These are phyloP conservation scores for Ashinkailepas kermadecensis DNA, from an alignment of 2,888 invertebrate species.

Conservation along the genomic window DNA sequence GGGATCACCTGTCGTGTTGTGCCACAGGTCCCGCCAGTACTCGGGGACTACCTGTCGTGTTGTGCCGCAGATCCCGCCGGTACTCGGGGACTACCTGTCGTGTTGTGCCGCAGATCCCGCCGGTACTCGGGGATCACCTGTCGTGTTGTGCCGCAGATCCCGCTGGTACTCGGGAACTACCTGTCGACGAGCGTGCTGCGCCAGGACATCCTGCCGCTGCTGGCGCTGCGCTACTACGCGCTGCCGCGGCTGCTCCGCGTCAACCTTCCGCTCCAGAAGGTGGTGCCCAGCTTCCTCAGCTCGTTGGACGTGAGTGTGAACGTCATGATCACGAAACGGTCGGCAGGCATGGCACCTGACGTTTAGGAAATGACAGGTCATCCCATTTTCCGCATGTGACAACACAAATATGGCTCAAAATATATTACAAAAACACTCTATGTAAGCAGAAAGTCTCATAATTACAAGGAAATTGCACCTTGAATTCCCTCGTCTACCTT, in stretches of 20 bases:
- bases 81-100: no score
- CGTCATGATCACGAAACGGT: not conserved
- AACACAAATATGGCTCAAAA: not conserved
- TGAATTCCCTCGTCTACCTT: no score
- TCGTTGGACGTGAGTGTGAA: not conserved
- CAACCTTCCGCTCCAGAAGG: not conserved
- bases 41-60: no score
- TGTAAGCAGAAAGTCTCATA: not conserved
- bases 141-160: no score
- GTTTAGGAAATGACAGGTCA: not conserved
- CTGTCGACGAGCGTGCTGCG: not conserved
- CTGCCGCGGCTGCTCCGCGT: not conserved
- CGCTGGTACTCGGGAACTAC: not conserved
- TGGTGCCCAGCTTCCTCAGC: slow-evolving; percentile 2
- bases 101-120: no score
- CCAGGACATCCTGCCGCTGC: not conserved
- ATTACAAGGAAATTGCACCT: no score
- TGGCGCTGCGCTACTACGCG: not conserved
- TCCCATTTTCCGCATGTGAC: not conserved
- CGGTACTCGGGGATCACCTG: no score
- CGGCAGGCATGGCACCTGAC: not conserved
- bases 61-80: no score
- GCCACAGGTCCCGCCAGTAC: no score
- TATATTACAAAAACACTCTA: not conserved
- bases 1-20: no score